Conservation (phyloP, 2,797 vertebrate species). For the Uromys caudimaculatus region DNA sequence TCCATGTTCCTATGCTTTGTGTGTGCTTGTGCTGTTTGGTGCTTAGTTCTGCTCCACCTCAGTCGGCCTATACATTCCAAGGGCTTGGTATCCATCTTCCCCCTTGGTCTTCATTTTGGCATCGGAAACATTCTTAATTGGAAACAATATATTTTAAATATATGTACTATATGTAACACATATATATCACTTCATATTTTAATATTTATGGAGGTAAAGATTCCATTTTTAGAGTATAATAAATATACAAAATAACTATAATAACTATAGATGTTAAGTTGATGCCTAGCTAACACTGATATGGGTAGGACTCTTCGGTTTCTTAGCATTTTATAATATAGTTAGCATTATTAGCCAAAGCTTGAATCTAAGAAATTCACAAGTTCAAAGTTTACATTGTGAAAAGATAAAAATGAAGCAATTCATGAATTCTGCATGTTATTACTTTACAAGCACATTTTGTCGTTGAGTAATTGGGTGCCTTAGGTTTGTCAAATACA, state of each 20-base stretch:
- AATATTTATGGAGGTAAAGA: constrained; percentile 78
- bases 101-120: constrained; percentile 40
- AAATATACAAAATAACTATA: constrained; percentile 58
- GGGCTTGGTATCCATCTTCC: constrained; percentile 49
- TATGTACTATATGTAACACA: not conserved
- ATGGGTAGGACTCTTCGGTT: not conserved
- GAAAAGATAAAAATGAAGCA: not conserved
- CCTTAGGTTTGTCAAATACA: constrained; percentile 10
- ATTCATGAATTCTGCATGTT: not conserved
- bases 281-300: not conserved
- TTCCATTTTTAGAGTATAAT: constrained; percentile 71
- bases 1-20: not conserved
- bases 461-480: not conserved
- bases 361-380: not conserved
- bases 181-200: constrained; percentile 53
- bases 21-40: constrained; percentile 5
- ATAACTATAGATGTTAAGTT: not conserved
- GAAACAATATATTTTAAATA: constrained; percentile 70
- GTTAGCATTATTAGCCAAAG: not conserved
- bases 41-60: constrained; percentile 74
- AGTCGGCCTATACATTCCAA: not conserved
- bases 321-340: not conserved
- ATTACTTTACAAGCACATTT: constrained; percentile 3
- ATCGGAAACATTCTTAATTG: constrained; percentile 76
- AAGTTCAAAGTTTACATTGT: not conserved